phyloP scores from a whole-genome alignment of 2,797 vertebrate genomes.

The Periophthalmus magnuspinnatus region DNA sequence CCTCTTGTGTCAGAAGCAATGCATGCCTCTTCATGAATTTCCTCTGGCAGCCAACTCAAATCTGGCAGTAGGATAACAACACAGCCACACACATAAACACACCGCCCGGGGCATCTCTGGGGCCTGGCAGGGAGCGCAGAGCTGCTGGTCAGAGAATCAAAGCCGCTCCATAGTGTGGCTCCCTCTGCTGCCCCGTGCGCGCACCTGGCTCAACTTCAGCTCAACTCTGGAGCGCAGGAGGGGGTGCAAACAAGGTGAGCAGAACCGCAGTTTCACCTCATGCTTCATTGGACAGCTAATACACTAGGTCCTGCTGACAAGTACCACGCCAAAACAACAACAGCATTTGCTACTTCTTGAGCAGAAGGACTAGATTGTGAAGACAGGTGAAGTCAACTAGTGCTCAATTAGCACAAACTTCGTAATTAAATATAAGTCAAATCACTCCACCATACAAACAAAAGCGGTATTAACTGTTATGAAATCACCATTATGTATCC shows the following conservation, averaged over 20 bases:
- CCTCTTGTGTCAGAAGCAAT: constrained; percentile 32
- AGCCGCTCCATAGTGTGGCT: constrained; percentile 67
- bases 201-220: constrained; percentile 58
- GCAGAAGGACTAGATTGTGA: no score
- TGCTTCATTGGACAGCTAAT: constrained; percentile 20
- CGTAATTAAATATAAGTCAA: background rate
- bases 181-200: constrained; percentile 80
- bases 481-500: background rate
- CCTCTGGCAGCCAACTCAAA: constrained; percentile 49
- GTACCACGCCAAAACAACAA: background rate
- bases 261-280: constrained; percentile 27
- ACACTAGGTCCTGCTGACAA: background rate
- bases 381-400: background rate
- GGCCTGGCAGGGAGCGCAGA: constrained; percentile 56
- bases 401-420: background rate
- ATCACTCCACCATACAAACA: background rate
- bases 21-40: constrained; percentile 50
- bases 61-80: constrained; percentile 47
- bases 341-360: background rate
- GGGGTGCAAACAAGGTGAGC: constrained; percentile 48
- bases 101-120: constrained; percentile 53
- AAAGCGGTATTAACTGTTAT: background rate
- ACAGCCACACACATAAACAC: constrained; percentile 29
- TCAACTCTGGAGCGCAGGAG: constrained; percentile 36
- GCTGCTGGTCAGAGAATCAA: constrained; percentile 55